These are phyloP conservation scores for Daktulosphaira vitifoliae DNA, from an alignment of 1,140 invertebrate species.

Conservation along the genomic window DNA sequence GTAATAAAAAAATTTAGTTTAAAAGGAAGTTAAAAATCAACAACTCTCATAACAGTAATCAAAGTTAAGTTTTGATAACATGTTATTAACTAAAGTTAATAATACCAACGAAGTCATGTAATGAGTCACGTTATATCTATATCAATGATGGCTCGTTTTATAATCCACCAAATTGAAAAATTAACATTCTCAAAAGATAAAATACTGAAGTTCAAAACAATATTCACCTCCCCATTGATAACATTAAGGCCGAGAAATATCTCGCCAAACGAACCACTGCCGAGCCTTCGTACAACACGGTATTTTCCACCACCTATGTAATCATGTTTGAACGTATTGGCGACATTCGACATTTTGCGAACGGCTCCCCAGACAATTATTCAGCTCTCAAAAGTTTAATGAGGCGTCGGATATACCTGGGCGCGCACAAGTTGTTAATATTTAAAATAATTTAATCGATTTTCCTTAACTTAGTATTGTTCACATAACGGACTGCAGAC, in stretches of 20 bases:
- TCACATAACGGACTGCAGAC: conserved; percentile 21
- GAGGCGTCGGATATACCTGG: conserved; percentile 19
- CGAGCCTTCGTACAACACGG: conserved; percentile 91
- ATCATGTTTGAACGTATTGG: conserved; percentile 48
- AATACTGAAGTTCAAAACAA: conserved; percentile 28
- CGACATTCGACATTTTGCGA: conserved; percentile 36
- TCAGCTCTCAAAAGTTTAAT: conserved; percentile 7
- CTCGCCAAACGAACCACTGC: conserved; percentile 97
- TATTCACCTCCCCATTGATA: conserved; percentile 82
- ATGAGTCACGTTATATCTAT: too few species aligned
- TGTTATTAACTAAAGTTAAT: too few species aligned
- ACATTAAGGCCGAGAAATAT: conserved; percentile 97
- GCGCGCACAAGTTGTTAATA: conserved; percentile 9
- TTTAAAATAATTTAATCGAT: neutral
- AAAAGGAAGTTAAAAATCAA: too few species aligned
- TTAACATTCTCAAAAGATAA: neutral
- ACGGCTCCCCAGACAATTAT: neutral
- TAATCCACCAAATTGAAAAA: neutral
- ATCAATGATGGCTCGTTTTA: too few species aligned
- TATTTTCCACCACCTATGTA: conserved; percentile 86
- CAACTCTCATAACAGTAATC: too few species aligned
- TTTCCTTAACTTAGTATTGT: conserved; percentile 13
- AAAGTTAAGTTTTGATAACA: too few species aligned
- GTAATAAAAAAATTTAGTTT: too few species aligned
- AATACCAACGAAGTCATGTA: too few species aligned